Conservation (phyloP, 2,888 invertebrate species). For the Mesorhabditis spiculigera region DNA sequence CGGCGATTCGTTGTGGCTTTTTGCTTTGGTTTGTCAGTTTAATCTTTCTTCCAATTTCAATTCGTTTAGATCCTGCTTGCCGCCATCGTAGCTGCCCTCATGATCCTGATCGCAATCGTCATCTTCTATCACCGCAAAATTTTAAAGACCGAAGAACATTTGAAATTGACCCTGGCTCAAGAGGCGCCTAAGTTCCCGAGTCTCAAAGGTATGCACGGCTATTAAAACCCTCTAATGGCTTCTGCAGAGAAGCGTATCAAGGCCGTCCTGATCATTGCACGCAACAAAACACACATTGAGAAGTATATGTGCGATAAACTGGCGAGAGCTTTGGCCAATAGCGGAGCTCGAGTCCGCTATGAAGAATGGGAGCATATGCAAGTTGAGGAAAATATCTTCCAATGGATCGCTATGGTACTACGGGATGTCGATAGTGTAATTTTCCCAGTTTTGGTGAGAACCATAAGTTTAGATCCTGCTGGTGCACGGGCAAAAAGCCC, state of each 20-base stretch:
- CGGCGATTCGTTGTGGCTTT: slow-evolving; percentile 1
- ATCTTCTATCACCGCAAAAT: background rate
- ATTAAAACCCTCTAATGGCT: background rate
- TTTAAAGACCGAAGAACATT: background rate
- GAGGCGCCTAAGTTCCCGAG: background rate
- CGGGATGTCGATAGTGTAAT: background rate
- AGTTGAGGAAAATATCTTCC: slow-evolving; percentile 1
- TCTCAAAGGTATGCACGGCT: background rate
- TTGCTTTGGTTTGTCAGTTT: background rate
- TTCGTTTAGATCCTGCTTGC: background rate
- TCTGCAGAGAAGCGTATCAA: background rate
- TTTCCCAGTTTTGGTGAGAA: background rate
- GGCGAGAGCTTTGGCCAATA: background rate
- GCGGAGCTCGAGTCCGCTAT: background rate
- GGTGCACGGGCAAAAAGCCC: background rate
- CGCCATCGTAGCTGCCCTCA: background rate
- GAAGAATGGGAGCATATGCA: background rate
- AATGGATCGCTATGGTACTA: slow-evolving; percentile 1
- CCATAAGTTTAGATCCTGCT: background rate
- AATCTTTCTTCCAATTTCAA: background rate
- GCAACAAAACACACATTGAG: background rate
- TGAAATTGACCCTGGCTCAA: background rate
- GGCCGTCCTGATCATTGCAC: background rate
- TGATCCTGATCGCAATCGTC: background rate
- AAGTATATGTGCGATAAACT: background rate